A percentile compares a stretch with the other conserved stretches of the same genome.
Evolutionary conservation across 2,113 vertebrate genomes (phyloP).

Genomic region (Rhinogobius similis): DNA sequence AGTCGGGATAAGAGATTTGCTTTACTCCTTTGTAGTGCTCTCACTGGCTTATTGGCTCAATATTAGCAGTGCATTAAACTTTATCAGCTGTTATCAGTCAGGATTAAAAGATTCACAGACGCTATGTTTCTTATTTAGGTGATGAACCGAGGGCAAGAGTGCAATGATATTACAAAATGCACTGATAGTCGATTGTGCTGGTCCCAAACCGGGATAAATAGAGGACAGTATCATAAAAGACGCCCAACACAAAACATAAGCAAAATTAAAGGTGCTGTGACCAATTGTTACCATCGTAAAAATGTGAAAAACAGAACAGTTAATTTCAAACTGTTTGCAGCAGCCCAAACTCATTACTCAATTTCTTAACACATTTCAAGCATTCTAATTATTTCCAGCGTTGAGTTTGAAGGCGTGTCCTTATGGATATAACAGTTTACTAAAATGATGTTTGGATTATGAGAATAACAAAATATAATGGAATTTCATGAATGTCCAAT

Average conservation of each 20-base stretch:
- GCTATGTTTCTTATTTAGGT: slow-evolving; percentile 42
- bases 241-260: background rate
- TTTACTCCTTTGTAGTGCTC: slow-evolving; percentile 51
- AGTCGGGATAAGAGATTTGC: slow-evolving; percentile 48
- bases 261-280: background rate
- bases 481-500: too few relatives aligned
- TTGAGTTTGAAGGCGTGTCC: background rate
- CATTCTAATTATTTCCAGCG: background rate
- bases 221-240: background rate
- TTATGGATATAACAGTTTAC: background rate
- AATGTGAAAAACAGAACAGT: background rate
- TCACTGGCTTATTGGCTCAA: slow-evolving; percentile 45
- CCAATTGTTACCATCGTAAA: background rate
- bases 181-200: background rate
- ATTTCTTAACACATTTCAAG: background rate
- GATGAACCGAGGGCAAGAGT: slow-evolving; percentile 19
- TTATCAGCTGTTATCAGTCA: slow-evolving; percentile 66
- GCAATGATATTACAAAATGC: slow-evolving; percentile 33
- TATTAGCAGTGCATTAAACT: slow-evolving; percentile 62
- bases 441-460: too few relatives aligned
- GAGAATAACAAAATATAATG: too few relatives aligned
- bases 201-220: background rate
- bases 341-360: background rate
- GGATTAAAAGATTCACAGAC: slow-evolving; percentile 70
- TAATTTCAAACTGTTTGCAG: background rate